Evolutionary conservation across 2,888 invertebrate genomes (phyloP), one percentile per base, ranked within the genome.

Genomic region (Archips xylosteana): DNA sequence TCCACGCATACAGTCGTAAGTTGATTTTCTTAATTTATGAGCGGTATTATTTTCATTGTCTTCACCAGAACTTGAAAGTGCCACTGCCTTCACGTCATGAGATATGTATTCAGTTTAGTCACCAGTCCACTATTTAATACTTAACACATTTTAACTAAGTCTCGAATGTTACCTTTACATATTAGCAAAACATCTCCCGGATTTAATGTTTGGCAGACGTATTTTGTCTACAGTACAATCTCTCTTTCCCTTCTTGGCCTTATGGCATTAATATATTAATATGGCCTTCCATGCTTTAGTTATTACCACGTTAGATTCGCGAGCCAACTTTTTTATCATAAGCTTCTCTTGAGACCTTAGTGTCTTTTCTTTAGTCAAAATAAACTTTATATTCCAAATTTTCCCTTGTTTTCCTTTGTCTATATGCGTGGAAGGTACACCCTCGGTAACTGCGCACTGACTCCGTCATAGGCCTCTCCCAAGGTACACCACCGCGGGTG

Each of bases 401-500:
- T 32, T 3, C 6, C 13, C 15, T 23, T n/a, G 6, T 45, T 51
- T 12, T 10, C 6, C 49, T 59, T 39, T n/a, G 34, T 63, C 49
- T 71, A 51, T 34, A 68, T 59, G 67, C 47, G 63, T 69, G 32
- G 54, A 34, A 45, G 59, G 32, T 63, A 57, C 42, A 61, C 34
- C 45, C 66, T n/a, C 32, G 23, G 32, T 47, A 47, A 13, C 59
- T 59, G 67, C 57, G 57, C 70, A 71, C 68, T 73, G 73, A 73
- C 68, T 57, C 59, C 68, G 73, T 73, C 73, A 59, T 65, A 74
- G 74, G 74, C 74, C 74, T 74, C 74, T 74, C 70, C 74, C 74
- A 74, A 74, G 74, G 74, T 74, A 74, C 74, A 74, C 74, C 74
- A 74, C 74, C 64, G 74, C 74, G 42, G 74, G 74, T 12, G 69